These are phyloP conservation scores for Lasioglossum marginatum DNA, from an alignment of 2,888 invertebrate genomes.

Conservation along the genomic window DNA sequence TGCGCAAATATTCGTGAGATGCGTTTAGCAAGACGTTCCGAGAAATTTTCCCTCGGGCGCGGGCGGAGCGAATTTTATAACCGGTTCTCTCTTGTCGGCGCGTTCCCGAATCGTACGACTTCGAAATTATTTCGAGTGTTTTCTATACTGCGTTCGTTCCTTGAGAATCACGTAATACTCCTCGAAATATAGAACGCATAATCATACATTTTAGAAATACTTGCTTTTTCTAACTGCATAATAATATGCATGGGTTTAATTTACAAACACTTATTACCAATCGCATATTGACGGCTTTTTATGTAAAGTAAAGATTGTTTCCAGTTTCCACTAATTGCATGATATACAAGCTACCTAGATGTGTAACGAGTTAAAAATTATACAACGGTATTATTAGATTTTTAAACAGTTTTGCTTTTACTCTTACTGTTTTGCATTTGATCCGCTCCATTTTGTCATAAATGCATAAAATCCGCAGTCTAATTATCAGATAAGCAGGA, in stretches of 20 bases:
- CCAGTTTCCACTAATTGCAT: not conserved
- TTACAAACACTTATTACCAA: not conserved
- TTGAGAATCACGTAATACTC: no score
- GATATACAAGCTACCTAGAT: not conserved
- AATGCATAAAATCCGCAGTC: not conserved
- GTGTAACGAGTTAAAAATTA: not conserved
- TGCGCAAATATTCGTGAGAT: slow-evolving; percentile 41
- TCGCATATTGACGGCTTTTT: not conserved
- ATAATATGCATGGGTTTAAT: not conserved
- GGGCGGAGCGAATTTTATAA: slow-evolving; percentile 14
- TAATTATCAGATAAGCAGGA: not conserved
- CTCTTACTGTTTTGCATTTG: no score
- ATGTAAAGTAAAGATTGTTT: not conserved
- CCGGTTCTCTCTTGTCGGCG: not conserved
- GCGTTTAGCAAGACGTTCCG: slow-evolving; percentile 28
- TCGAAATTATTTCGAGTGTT: slow-evolving; percentile 9
- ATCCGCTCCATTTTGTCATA: not conserved
- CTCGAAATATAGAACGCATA: not conserved
- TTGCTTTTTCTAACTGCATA: not conserved
- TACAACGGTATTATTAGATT: not conserved
- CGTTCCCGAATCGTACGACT: slow-evolving; percentile 16
- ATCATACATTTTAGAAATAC: not conserved
- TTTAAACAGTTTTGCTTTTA: no score
- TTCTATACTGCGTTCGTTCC: slow-evolving; percentile 36
- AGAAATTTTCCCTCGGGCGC: slow-evolving; percentile 8